Evolutionary conservation across 2,888 invertebrate genomes (phyloP).

Genomic region (Oscheius sp.): DNA sequence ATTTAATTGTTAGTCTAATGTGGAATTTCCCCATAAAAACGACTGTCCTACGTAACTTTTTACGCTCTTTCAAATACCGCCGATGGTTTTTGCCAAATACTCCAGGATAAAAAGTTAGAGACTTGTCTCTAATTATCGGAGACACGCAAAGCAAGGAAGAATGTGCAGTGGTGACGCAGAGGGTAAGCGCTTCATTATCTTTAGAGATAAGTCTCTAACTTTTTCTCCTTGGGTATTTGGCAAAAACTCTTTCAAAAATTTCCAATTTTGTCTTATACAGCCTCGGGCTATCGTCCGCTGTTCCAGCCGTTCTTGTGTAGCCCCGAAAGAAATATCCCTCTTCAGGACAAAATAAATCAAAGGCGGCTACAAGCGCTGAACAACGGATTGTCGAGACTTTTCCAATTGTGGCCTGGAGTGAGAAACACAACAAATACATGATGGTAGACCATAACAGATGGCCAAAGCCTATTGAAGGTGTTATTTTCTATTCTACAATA

Average conservation of each 20-base stretch:
- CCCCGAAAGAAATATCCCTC: not conserved
- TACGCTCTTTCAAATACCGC: not conserved
- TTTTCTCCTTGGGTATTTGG: too few species aligned
- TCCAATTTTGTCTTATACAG: not conserved
- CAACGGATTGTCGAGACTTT: not conserved
- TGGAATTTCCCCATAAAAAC: too few species aligned
- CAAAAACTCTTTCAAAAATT: too few species aligned
- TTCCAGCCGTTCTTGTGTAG: not conserved
- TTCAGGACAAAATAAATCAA: not conserved
- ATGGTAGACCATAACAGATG: constrained; percentile 11
- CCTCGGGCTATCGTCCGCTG: not conserved
- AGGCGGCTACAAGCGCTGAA: not conserved
- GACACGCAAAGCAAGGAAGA: too few species aligned
- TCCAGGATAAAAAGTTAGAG: too few species aligned
- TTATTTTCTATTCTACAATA: not conserved
- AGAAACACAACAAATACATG: constrained; percentile 19
- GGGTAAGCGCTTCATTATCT: too few species aligned
- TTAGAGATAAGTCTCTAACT: too few species aligned
- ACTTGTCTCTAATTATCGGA: too few species aligned
- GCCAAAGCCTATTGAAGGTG: constrained; percentile 7
- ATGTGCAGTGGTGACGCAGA: too few species aligned
- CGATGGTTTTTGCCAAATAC: too few species aligned
- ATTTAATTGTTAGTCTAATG: not conserved
- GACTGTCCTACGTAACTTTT: not conserved
- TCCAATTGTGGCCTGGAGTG: constrained; percentile 13